These are phyloP conservation scores for Pachyrhynchus sulphureomaculatus DNA, from an alignment of 1,140 invertebrate genomes.

Conservation along the genomic window DNA sequence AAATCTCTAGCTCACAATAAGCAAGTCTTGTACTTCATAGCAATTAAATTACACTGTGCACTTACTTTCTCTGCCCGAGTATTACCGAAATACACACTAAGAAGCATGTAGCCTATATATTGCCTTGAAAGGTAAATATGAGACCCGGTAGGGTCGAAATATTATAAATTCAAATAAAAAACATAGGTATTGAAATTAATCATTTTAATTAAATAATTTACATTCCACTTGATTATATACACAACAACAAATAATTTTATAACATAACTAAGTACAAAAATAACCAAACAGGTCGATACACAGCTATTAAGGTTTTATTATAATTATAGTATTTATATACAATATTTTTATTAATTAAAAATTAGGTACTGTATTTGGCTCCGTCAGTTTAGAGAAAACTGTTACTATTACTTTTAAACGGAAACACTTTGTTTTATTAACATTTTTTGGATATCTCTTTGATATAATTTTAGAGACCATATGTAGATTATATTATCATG, in stretches of 20 bases:
- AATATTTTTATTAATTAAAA: background rate
- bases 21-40: no score
- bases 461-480: no score
- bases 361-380: background rate
- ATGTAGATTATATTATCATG: no score
- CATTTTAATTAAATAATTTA: constrained; percentile 29
- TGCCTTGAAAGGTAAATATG: no score
- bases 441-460: no score
- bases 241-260: constrained; percentile 27
- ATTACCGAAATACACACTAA: background rate
- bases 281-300: constrained; percentile 16
- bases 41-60: background rate
- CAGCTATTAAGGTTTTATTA: background rate
- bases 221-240: constrained; percentile 30
- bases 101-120: no score
- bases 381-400: background rate
- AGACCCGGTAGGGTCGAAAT: no score
- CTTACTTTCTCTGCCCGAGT: background rate
- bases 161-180: no score
- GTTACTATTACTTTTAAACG: no score
- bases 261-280: constrained; percentile 28
- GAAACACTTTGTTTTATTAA: no score
- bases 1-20: no score
- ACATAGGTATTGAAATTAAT: no score
- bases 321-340: background rate